A percentile compares a stretch with the other conserved stretches of the same genome.
phyloP scores from a whole-genome alignment of 2,797 vertebrate species.

The Pelodytes ibericus region DNA sequence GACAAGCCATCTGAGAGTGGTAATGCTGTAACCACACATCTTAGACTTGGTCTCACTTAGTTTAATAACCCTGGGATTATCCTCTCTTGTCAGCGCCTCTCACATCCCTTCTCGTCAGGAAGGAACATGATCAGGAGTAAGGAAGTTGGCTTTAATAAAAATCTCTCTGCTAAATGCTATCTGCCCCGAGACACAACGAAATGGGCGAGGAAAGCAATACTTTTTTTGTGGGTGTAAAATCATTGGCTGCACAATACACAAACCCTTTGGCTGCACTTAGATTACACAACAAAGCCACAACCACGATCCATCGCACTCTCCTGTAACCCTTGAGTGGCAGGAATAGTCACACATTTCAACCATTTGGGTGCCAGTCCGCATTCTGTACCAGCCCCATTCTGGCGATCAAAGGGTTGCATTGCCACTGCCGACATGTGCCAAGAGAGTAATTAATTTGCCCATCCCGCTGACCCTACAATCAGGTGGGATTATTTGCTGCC shows the following conservation, averaged over 20 bases:
- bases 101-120: not conserved
- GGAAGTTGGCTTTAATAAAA: constrained; percentile 21
- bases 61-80: constrained; percentile 21
- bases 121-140: constrained; percentile 10
- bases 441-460: too few relatives aligned
- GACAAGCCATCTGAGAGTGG: not conserved
- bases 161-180: constrained; percentile 13
- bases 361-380: too few relatives aligned
- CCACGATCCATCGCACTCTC: not conserved
- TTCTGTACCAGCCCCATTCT: too few relatives aligned
- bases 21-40: not conserved
- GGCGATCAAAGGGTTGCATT: too few relatives aligned
- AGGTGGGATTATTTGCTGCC: too few relatives aligned
- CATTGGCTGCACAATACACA: constrained; percentile 1
- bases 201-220: not conserved
- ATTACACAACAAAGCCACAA: constrained; percentile 4
- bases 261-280: constrained; percentile 1
- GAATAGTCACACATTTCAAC: too few relatives aligned
- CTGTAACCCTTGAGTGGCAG: constrained; percentile 1
- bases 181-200: not conserved
- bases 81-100: constrained; percentile 13
- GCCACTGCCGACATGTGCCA: too few relatives aligned
- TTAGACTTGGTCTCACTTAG: constrained; percentile 1
- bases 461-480: too few relatives aligned
- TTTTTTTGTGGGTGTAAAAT: constrained; percentile 10